Conservation (phyloP, 2,797 vertebrate species). For the Hoplostethus atlanticus region DNA sequence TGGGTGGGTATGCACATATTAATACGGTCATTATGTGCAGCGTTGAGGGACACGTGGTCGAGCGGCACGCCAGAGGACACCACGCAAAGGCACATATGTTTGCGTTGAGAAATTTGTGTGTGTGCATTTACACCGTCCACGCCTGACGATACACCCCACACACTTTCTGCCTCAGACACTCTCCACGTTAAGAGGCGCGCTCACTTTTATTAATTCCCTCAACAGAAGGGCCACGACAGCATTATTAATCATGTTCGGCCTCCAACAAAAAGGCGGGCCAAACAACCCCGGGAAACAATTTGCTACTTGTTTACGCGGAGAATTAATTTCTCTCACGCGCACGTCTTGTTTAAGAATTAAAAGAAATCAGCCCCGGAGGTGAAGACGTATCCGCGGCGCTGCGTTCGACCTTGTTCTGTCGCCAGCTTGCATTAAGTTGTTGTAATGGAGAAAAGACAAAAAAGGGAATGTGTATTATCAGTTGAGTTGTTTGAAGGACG, state of each 20-base stretch:
- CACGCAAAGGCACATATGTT: constrained; percentile 45
- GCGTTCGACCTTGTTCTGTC: constrained; percentile 64
- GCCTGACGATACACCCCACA: background rate
- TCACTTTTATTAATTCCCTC: constrained; percentile 63
- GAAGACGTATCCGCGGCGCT: constrained; percentile 35
- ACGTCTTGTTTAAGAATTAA: constrained; percentile 76
- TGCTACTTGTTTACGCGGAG: constrained; percentile 71
- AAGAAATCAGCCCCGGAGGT: constrained; percentile 63
- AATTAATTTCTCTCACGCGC: constrained; percentile 77
- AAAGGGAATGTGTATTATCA: constrained; percentile 35
- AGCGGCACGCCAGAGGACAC: constrained; percentile 66
- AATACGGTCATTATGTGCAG: constrained; percentile 74
- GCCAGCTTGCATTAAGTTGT: constrained; percentile 23
- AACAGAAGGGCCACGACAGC: constrained; percentile 60
- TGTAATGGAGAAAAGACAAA: constrained; percentile 9
- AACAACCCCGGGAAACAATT: constrained; percentile 71
- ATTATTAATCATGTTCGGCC: constrained; percentile 75
- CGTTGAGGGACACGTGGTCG: constrained; percentile 41
- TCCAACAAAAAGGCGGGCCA: constrained; percentile 36
- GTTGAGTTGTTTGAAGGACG: constrained; percentile 30
- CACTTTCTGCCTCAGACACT: background rate
- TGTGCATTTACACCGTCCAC: background rate
- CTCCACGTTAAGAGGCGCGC: constrained; percentile 24
- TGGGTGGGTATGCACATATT: constrained; percentile 77
- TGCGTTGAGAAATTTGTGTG: constrained; percentile 18